Evolutionary conservation across 2,888 invertebrate genomes (phyloP), one percentile per base, ranked within the genome.

Genomic region (Agapostemon virescens): DNA sequence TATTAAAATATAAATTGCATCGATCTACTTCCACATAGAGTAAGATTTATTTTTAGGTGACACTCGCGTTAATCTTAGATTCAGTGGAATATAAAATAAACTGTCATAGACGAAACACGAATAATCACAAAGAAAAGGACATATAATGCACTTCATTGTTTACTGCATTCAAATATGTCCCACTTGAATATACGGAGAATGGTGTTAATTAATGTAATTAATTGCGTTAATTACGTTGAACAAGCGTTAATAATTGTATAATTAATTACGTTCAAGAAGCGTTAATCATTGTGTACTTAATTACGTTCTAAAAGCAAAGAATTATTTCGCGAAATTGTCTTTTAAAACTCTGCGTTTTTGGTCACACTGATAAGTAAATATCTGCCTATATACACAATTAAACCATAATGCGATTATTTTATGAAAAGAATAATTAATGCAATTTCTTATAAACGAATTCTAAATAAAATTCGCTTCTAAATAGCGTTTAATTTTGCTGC

Each of bases 1-100:
- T 69, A 77, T 77, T 70, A 71, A 77, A 77, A 71, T 77, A 77
- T 79, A 79, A 79, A 79, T 45, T 70, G 70, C 58, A 70, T 77
- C 66, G 45, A 42, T 30, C 23, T 66, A 58, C 55, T 38, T 70
- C 45, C 45, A 58, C 55, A 64, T 69, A 68, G 45, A 76, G 42
- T 52, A 49, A 61, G n/a, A 77, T 68, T 67, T 77, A 75, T 77
- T 76, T 76, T 76, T 77, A 55, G 33, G 49, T 2, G 26, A n/a
- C 38, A n/a, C 23, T 58, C 33, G n/a, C 26, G 74, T 73, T 75
- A 75, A 74, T 72, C 45, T 72, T 74, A 72, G 66, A 26, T 33
- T 45, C 58, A 58, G 17, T 26, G 55, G 49, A 49, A 49, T 26
- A 33, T n/a, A 38, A 55, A 17, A 23, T 64, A 64, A 64, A 64